These are phyloP conservation scores for Lordiphosa stackelbergi DNA, from an alignment of 1,140 invertebrate species.

Conservation along the genomic window DNA sequence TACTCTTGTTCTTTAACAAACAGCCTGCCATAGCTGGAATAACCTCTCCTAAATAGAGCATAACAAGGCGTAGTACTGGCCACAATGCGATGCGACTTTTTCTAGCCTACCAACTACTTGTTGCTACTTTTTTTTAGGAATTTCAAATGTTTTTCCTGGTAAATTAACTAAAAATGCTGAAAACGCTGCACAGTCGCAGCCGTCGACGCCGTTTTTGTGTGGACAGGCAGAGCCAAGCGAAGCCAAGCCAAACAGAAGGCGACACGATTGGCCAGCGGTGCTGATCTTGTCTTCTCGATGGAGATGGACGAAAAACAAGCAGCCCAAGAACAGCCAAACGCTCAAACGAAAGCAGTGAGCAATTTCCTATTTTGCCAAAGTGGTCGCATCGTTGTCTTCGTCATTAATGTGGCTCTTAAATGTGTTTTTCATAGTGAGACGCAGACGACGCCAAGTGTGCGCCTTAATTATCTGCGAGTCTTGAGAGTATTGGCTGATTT, in stretches of 20 bases:
- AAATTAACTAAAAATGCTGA: conserved; percentile 77
- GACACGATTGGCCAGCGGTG: conserved; percentile 15
- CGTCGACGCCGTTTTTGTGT: conserved; percentile 43
- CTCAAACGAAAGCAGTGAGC: conserved; percentile 57
- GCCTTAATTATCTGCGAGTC: conserved; percentile 72
- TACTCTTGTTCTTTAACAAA: neutral
- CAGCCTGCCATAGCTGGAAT: neutral
- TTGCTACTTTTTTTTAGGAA: conserved; percentile 69
- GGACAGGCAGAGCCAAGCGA: conserved; percentile 12
- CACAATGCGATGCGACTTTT: conserved; percentile 45
- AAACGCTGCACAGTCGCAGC: conserved; percentile 61
- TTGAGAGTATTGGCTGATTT: conserved; percentile 74
- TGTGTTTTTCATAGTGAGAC: conserved; percentile 64
- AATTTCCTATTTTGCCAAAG: conserved; percentile 75
- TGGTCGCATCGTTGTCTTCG: conserved; percentile 50
- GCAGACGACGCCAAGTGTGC: conserved; percentile 52
- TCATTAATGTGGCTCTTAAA: conserved; percentile 75
- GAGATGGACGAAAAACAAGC: conserved; percentile 36
- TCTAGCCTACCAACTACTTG: conserved; percentile 42
- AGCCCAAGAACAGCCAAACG: conserved; percentile 51
- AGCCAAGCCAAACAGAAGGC: conserved; percentile 20
- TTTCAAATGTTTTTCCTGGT: conserved; percentile 76
- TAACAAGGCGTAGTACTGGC: conserved; percentile 34
- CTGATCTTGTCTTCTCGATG: conserved; percentile 43
- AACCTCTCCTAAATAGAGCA: conserved; percentile 9